Base-by-base conservation (phyloP, 2,113 vertebrate species). In the Psilopsiagon aymara region DNA sequence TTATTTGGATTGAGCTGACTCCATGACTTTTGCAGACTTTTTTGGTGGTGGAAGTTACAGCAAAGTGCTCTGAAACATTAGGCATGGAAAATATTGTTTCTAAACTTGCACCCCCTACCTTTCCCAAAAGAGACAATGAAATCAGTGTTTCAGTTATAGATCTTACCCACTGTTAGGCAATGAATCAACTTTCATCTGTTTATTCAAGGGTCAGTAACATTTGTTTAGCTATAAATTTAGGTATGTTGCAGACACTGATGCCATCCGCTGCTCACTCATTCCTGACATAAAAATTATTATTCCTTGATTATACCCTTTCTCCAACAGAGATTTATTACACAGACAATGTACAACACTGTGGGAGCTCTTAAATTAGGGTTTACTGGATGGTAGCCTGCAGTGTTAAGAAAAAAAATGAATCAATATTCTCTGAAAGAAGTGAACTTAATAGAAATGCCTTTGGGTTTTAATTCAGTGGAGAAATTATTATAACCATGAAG, bases 91-190 rank as follows among this genome's bases (percentile, higher is more conserved):
- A 46, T 52, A 97, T 96, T 97, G 84, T 86, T 95, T 96, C 94
- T 95, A 71, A 95, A 97, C 86, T 94, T 55, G 28, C 23, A 63
- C 71, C 66, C 67, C 66, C 41, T 96, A 84, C 90, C 91, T 97
- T 97, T 96, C 94, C 88, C 63, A 59, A 86, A 53, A 90, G 94
- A 93, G 92, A 75, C 82, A 85, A 83, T 97, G 97, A 97, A 98
- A 95, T 97, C 97, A 97, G 78, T 69, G 88, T 79, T 96, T 97
- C 96, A 98, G 80, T 98, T 97, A 98, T 98, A 98, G 98, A 64
- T 87, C 95, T 97, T 97, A 95, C 95, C 67, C 82, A 86, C 68
- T 94, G 64, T 78, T 81, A 90, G 93, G 94, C 97, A 97, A 90
- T 89, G 94, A 81, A 92, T 83, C 89, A 95, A 81, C 93, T 96